These are phyloP conservation scores for Macrostomum cliftonense DNA, from an alignment of 2,888 invertebrate genomes.

Conservation along the genomic window DNA sequence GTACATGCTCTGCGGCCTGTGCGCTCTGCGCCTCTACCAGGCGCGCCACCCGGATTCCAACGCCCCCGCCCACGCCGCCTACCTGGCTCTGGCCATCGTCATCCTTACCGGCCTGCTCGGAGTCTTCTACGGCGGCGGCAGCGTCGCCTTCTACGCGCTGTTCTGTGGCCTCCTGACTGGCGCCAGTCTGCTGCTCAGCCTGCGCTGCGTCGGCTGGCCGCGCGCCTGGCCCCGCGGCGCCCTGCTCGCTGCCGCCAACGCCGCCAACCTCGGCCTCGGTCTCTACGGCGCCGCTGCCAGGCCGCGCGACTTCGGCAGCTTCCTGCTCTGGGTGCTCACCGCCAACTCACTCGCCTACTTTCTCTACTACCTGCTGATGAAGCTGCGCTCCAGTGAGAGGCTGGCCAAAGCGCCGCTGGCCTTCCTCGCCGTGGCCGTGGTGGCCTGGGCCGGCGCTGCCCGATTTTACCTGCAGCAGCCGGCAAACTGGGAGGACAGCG, in stretches of 20 bases:
- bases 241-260: constrained; percentile 32
- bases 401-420: constrained; percentile 45
- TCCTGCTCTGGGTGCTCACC: too few relatives aligned
- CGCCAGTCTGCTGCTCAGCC: too few relatives aligned
- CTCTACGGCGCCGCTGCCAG: too few relatives aligned
- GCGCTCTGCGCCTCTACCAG: constrained; percentile 62
- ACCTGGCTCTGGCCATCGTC: constrained; percentile 48
- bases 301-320: too few relatives aligned
- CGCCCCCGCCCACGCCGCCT: constrained; percentile 42
- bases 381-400: constrained; percentile 41
- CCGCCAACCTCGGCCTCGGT: constrained; percentile 27
- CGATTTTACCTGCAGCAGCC: constrained; percentile 51
- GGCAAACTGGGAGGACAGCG: constrained; percentile 40
- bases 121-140: constrained; percentile 37
- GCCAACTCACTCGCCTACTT: too few relatives aligned
- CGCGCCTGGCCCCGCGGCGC: background rate
- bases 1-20: constrained; percentile 61
- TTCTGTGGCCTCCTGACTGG: too few relatives aligned
- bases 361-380: too few relatives aligned
- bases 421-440: constrained; percentile 46
- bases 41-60: constrained; percentile 61
- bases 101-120: constrained; percentile 50
- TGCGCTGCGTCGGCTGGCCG: too few relatives aligned
- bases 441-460: constrained; percentile 49
- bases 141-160: too few relatives aligned